Base-by-base conservation (phyloP, 2,888 invertebrate species). In the Steinernema scapterisci region DNA sequence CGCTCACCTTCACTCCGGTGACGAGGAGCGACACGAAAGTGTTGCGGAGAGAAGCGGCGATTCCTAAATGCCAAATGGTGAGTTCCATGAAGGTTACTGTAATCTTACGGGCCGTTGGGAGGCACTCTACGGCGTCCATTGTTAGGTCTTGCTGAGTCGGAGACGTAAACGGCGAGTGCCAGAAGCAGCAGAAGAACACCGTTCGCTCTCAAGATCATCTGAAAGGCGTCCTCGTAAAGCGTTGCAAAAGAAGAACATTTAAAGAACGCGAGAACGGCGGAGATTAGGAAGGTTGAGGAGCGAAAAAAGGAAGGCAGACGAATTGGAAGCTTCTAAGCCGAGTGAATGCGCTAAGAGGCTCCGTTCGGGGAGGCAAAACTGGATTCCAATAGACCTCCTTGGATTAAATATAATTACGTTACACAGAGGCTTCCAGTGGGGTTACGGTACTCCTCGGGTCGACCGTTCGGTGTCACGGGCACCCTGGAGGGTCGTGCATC, bases 171-270 rank as follows among this genome's bases (percentile, higher is more conserved):
- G 63, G 63, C 63, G 31, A 63, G 27, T 27, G 16, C 63, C 16
- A 63, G 38, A 19, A 31, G 27, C 27, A 54, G 54, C 3, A 63
- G 31, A 63, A 38, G 31, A 16, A 63, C 25, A 2, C 2, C 48
- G 48, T 48, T 48, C 48, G 48, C 52, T 38, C 63, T 63, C 27
- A 63, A 16, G 16, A 63, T 63, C 63, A 63, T 63, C 63, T 63
- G 31, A 27, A 63, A 63, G 16, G 63, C 38, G 11, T 6, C 16
- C 38, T 9, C 5, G 38, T 6, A 31, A n/a, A 25, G 31, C 23
- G 23, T 23, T 63, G 27, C 16, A 31, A 3, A 16, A 31, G 54
- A 1, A 16, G 31, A 63, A 11, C 31, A 48, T 31, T n/a, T 11
- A 63, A n/a, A 63, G 63, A 31, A 31, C 21, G 52, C 23, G 38